A percentile compares a stretch with the other conserved stretches of the same genome.
Evolutionary conservation across 2,888 invertebrate genomes (phyloP).

Genomic region (Automeris io): DNA sequence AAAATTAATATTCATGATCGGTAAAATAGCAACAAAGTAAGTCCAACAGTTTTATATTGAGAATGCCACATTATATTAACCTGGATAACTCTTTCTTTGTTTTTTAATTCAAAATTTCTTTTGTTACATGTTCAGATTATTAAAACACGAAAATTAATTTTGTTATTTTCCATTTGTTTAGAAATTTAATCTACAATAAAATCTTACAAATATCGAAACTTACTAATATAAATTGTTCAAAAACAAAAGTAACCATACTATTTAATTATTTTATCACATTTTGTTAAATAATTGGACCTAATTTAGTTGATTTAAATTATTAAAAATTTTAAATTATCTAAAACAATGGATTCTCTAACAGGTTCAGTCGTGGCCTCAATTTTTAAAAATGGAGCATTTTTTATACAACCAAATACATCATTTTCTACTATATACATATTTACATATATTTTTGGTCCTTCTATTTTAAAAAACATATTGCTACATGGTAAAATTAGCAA

Average conservation of each 20-base stretch:
- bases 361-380: constrained; percentile 41
- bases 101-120: too few relatives aligned
- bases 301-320: not conserved
- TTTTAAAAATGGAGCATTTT: constrained; percentile 16
- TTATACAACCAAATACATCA: constrained; percentile 56
- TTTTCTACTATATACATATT: constrained; percentile 68
- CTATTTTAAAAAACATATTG: constrained; percentile 52
- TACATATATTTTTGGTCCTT: constrained; percentile 73
- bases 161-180: not conserved
- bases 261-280: not conserved
- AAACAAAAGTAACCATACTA: too few relatives aligned
- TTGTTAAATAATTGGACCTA: not conserved
- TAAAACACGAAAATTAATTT: not conserved
- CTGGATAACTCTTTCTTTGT: too few relatives aligned
- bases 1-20: too few relatives aligned
- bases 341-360: constrained; percentile 9
- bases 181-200: too few relatives aligned
- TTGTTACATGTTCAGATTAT: not conserved
- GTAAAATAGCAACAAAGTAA: too few relatives aligned
- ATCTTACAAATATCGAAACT: not conserved
- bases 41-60: too few relatives aligned
- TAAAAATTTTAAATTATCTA: constrained; percentile 9
- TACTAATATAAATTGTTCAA: not conserved
- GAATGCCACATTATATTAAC: too few relatives aligned
- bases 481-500: too few relatives aligned